Percentiles rank a stretch among this genome's conserved stretches.
These are phyloP conservation scores for Cladopsammia gracilis DNA, from an alignment of 64 coral and sea anemone genomes.

Conservation along the genomic window DNA sequence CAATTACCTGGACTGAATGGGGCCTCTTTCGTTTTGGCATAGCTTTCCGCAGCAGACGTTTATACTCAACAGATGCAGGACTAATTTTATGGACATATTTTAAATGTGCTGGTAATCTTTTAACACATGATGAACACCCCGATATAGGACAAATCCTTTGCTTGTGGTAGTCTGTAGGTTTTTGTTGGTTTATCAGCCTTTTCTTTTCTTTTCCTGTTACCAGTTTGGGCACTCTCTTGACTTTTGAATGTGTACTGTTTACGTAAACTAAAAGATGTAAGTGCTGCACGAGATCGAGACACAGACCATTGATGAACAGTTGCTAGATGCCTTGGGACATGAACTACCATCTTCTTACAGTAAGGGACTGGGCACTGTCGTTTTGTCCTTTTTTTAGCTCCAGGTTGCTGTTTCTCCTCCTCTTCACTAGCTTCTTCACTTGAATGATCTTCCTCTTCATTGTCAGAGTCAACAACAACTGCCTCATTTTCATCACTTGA, in stretches of 20 bases:
- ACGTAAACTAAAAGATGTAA: not conserved
- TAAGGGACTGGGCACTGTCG: not conserved
- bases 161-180: constrained; percentile 32
- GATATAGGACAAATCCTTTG: constrained; percentile 43
- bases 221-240: not conserved
- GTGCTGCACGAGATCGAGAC: not conserved
- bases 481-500: too few species aligned
- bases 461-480: too few species aligned
- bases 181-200: not conserved
- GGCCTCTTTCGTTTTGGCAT: not conserved
- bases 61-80: constrained; percentile 14
- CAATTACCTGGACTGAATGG: not conserved
- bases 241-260: not conserved
- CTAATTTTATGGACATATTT: constrained; percentile 53
- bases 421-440: not conserved
- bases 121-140: constrained; percentile 53
- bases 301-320: not conserved
- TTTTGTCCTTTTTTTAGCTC: not conserved
- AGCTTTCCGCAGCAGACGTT: constrained; percentile 36
- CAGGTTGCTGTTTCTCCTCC: not conserved
- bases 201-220: not conserved
- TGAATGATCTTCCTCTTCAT: not conserved
- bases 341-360: not conserved
- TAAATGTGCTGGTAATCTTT: constrained; percentile 60
- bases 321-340: not conserved